Conservation (phyloP, 2,888 invertebrate genomes). For the Cartodere bifasciata region DNA sequence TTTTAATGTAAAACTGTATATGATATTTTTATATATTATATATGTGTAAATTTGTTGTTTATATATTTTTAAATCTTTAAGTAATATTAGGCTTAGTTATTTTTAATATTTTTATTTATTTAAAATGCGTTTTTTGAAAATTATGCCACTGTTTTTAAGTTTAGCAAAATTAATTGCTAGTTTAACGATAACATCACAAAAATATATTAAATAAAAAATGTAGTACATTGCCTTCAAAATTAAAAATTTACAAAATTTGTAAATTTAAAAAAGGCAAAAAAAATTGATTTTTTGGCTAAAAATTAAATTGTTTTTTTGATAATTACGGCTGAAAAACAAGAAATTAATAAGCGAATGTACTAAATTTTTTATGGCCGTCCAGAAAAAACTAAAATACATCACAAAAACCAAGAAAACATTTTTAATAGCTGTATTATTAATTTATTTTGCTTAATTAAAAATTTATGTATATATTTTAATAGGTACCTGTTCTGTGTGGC, state of each 20-base stretch:
- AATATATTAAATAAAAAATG: no score
- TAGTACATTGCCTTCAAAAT: no score
- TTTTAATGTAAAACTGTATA: conserved; percentile 26
- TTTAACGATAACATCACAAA: no score
- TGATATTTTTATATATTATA: conserved; percentile 34
- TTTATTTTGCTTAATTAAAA: conserved; percentile 5
- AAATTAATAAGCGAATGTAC: neutral
- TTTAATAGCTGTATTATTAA: conserved; percentile 2
- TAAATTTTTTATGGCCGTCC: neutral
- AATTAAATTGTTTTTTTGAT: no score
- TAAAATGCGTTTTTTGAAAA: neutral
- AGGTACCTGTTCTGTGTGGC: conserved; percentile 35
- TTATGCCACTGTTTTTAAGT: no score
- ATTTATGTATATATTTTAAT: conserved; percentile 30
- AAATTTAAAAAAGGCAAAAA: no score
- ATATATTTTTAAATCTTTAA: conserved; percentile 22
- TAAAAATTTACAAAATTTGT: no score
- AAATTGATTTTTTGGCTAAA: no score
- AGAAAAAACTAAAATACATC: neutral
- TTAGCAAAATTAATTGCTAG: no score
- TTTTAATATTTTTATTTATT: neutral
- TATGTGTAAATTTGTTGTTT: conserved; percentile 33
- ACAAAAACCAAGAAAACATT: neutral
- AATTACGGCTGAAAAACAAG: no score
- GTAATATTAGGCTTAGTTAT: conserved; percentile 13